Conservation (phyloP, 2,113 vertebrate species). For the Phalacrocorax carbo region DNA sequence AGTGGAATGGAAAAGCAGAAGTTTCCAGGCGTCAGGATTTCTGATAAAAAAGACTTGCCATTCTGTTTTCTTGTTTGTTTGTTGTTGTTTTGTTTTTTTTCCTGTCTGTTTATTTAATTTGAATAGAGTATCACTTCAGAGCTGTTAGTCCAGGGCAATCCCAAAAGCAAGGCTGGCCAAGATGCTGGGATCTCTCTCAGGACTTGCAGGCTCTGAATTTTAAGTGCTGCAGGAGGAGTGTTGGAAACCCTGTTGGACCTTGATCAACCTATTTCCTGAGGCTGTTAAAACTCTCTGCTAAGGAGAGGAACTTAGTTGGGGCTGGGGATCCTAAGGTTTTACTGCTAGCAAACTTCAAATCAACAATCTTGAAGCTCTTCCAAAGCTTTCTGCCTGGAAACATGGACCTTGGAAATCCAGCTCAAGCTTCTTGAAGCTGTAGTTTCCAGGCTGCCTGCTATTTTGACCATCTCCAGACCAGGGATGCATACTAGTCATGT, state of each 20-base stretch:
- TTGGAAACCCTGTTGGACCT: not conserved
- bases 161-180: not conserved
- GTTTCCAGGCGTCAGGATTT: not conserved
- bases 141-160: not conserved
- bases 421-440: not conserved
- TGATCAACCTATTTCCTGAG: not conserved
- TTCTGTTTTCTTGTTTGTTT: not conserved
- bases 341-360: not conserved
- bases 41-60: not conserved
- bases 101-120: not conserved
- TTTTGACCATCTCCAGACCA: not conserved
- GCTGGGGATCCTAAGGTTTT: not conserved
- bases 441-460: not conserved
- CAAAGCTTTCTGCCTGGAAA: not conserved
- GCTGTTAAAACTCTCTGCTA: not conserved
- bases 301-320: not conserved
- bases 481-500: not conserved
- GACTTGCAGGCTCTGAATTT: not conserved
- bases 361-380: not conserved
- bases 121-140: not conserved
- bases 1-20: not conserved
- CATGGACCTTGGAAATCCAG: not conserved
- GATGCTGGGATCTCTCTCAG: not conserved
- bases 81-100: too few relatives aligned
- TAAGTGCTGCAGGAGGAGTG: not conserved